Evolutionary conservation across 2,113 vertebrate species (phyloP), one percentile per base, ranked within the genome.

Genomic region (Melanotaenia duboulayi): DNA sequence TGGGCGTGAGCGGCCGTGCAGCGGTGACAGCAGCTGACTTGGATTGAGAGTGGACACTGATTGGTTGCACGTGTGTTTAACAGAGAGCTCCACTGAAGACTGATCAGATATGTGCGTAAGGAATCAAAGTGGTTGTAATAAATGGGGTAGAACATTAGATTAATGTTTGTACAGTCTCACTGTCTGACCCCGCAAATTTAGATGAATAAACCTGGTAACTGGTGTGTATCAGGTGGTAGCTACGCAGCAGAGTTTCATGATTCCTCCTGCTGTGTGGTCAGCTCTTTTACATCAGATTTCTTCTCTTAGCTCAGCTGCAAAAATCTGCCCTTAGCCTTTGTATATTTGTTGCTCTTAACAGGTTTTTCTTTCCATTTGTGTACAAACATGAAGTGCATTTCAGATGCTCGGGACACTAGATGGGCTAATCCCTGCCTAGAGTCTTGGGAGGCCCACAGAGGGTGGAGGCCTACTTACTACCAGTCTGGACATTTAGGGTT

Each of bases 401-500:
- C 49, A 39, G 48, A 37, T 59, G 32, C 28, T 11, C 4, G 12
- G 14, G 72, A 72, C 25, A 11, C 17, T 5, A 51, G 57, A 64
- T 46, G 16, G 52, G 74, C 28, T 90, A 83, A 90, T 86, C 84
- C 82, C 46, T 16, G 2, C 8, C n/a, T 39, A 20, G 57, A 23
- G 13, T 63, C 65, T 51, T 12, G 0, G 40, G 32, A 20, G 40
- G 35, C 17, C 54, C 11, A 8, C 32, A 28, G 76, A 58, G 22
- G 67, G 52, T 20, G 50, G 50, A 74, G 63, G 11, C 39, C 52
- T 58, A 25, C 62, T 68, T 76, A 49, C 11, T 62, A 65, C 40
- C 78, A 83, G 82, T 79, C 81, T 88, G 80, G 81, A 71, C 35
- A 14, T 55, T 61, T 7, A 0, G 69, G 83, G 44, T 82, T 86